These are phyloP conservation scores for Terrapene triunguis DNA, from an alignment of 2,113 vertebrate genomes.

Conservation along the genomic window DNA sequence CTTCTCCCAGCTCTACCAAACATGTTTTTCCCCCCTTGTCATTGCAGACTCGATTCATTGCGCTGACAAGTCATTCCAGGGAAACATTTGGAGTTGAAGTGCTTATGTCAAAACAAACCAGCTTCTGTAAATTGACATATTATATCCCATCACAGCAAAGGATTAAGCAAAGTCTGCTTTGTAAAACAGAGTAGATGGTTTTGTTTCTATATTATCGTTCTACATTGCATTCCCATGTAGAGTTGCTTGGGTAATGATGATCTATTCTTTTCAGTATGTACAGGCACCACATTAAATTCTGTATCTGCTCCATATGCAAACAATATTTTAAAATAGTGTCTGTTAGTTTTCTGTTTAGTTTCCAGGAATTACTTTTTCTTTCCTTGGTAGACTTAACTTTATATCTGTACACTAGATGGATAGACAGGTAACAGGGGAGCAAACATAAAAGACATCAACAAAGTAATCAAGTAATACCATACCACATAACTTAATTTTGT, in stretches of 20 bases:
- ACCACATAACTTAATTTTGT: not conserved
- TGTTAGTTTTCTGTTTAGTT: not conserved
- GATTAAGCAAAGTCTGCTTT: not conserved
- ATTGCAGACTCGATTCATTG: not conserved
- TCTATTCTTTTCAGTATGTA: not conserved
- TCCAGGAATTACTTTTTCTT: not conserved
- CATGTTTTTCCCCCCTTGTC: not conserved
- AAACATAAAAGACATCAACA: not conserved
- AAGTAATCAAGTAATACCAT: not conserved
- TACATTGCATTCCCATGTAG: not conserved
- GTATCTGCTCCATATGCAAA: not conserved
- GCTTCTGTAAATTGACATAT: not conserved
- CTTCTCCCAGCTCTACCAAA: not conserved
- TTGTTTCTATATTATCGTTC: not conserved
- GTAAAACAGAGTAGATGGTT: not conserved
- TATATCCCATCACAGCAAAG: not conserved
- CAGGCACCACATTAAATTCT: not conserved
- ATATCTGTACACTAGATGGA: not conserved
- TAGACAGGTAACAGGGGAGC: not conserved
- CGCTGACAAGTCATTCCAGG: not conserved
- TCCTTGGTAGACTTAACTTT: not conserved
- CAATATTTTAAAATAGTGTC: not conserved
- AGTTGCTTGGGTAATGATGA: not conserved
- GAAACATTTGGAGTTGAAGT: not conserved
- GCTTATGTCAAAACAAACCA: not conserved